These are phyloP conservation scores for Eilema depressum DNA, from an alignment of 2,888 invertebrate genomes.

Conservation along the genomic window DNA sequence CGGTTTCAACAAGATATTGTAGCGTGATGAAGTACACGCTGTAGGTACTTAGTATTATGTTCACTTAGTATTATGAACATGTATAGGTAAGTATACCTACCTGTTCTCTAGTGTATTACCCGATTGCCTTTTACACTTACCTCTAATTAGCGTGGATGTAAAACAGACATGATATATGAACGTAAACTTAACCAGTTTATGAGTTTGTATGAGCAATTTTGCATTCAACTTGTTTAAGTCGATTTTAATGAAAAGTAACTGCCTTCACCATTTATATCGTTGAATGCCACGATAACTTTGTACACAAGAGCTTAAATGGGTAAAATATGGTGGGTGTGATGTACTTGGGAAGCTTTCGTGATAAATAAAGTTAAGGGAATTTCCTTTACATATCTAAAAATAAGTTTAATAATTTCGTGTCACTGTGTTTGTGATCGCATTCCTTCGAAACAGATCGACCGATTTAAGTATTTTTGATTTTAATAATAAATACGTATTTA, in stretches of 20 bases:
- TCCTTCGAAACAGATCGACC: too few species aligned
- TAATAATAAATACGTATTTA: too few species aligned
- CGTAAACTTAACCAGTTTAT: conserved; percentile 20
- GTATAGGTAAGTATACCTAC: background rate
- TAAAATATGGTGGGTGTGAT: conserved; percentile 30
- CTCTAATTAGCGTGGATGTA: conserved; percentile 33
- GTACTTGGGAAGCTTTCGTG: conserved; percentile 13
- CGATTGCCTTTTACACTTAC: conserved; percentile 29
- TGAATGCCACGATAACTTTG: conserved; percentile 48
- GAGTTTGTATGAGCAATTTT: conserved; percentile 36
- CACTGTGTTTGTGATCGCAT: too few species aligned
- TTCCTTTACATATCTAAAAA: background rate
- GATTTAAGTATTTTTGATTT: too few species aligned
- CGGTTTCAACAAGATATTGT: too few species aligned
- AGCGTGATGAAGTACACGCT: too few species aligned
- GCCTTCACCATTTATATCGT: conserved; percentile 26
- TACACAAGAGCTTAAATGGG: conserved; percentile 34
- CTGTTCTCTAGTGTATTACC: conserved; percentile 14
- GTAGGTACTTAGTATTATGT: too few species aligned
- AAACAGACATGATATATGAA: conserved; percentile 39
- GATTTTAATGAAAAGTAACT: conserved; percentile 49
- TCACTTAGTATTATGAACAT: background rate
- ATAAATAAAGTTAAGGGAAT: background rate
- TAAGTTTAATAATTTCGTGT: too few species aligned
- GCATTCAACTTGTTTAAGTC: conserved; percentile 35